Percentiles rank a stretch among this genome's conserved stretches.
Evolutionary conservation across 1,140 invertebrate species (phyloP).

Genomic region (Dendroctonus valens): DNA sequence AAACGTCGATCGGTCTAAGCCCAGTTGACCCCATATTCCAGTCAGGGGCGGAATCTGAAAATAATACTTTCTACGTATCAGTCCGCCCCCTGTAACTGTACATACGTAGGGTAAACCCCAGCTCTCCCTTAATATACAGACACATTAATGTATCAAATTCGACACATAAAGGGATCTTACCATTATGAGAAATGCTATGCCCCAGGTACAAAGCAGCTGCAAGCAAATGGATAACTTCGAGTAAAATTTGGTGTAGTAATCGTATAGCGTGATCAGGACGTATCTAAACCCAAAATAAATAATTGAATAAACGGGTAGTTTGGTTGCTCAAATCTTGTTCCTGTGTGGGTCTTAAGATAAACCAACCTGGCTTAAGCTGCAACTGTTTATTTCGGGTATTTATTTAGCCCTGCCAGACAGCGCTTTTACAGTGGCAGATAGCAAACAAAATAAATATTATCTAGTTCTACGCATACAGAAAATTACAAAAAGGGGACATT

Average conservation of each 20-base stretch:
- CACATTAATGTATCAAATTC: conserved; percentile 24
- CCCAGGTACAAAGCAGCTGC: conserved; percentile 77
- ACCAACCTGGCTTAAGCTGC: too few species aligned
- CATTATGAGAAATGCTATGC: conserved; percentile 64
- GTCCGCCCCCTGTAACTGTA: not conserved
- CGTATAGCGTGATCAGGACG: conserved; percentile 75
- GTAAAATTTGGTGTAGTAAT: conserved; percentile 73
- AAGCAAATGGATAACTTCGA: conserved; percentile 66
- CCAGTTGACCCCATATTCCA: conserved; percentile 79
- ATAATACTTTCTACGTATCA: conserved; percentile 14
- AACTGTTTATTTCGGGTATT: too few species aligned
- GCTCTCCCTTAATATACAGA: conserved; percentile 5
- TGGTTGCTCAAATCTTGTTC: too few species aligned
- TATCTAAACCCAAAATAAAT: conserved; percentile 61
- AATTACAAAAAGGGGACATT: too few species aligned
- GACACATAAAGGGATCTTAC: conserved; percentile 47
- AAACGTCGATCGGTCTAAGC: conserved; percentile 73
- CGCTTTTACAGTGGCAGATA: too few species aligned
- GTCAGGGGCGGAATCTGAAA: conserved; percentile 73
- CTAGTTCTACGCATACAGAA: too few species aligned
- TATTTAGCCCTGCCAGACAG: too few species aligned
- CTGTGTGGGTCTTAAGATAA: too few species aligned
- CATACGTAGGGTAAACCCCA: conserved; percentile 23
- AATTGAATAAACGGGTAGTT: conserved; percentile 2
- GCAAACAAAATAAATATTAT: too few species aligned